Evolutionary conservation across 2,113 vertebrate species (phyloP).

Genomic region (Agapornis roseicollis): DNA sequence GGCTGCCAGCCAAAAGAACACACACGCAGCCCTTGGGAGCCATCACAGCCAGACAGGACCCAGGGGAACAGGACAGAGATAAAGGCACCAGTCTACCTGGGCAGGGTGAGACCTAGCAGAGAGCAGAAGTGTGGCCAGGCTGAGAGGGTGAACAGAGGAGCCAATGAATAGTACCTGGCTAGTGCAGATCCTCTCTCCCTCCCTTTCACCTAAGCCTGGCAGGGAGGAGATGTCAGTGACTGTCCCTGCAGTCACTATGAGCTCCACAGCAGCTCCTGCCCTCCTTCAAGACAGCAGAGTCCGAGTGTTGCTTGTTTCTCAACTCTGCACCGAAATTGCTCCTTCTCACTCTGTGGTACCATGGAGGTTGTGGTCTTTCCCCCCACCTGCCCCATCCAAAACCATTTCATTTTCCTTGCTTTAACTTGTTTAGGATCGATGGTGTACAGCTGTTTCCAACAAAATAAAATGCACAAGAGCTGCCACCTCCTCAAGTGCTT

Average conservation of each 20-base stretch:
- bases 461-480: constrained; percentile 14
- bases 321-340: not conserved
- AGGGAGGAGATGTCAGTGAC: not conserved
- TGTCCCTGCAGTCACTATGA: not conserved
- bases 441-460: not conserved
- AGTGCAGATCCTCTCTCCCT: fast-evolving
- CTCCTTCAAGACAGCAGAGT: fast-evolving
- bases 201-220: not conserved
- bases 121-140: not conserved
- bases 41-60: not conserved
- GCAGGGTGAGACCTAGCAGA: not conserved
- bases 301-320: not conserved
- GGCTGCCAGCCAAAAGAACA: not conserved
- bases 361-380: not conserved
- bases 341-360: not conserved
- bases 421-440: not conserved
- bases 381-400: not conserved
- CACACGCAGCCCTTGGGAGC: not conserved
- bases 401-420: not conserved
- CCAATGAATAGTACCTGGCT: not conserved
- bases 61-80: not conserved
- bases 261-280: not conserved
- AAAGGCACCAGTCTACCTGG: not conserved
- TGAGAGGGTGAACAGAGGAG: not conserved
- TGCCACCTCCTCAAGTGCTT: constrained; percentile 15